Evolutionary conservation across 2,888 invertebrate species (phyloP), one percentile per base, ranked within the genome.

Genomic region (Lepidochrysops patricia): DNA sequence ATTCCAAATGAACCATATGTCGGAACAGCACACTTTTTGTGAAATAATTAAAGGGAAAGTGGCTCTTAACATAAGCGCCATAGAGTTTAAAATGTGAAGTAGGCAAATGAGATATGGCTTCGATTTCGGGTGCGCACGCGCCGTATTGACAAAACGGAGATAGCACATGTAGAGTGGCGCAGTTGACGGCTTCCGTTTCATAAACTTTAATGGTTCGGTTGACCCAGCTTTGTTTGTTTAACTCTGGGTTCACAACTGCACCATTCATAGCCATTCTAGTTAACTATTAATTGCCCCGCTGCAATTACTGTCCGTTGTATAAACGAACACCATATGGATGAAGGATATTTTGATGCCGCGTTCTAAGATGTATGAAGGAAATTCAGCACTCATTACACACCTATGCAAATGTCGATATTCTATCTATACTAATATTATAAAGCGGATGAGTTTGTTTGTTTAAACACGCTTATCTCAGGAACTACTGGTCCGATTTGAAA

Each of bases 161-260:
- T 74, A 74, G 70, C 71, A 75, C 80, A 84, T 84, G 85, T 79
- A 43, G 43, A 43, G 43, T 79, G 76, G 64, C 61, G 64, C 68
- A 68, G 76, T 77, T 77, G 80, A 78, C 80, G 72, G 86, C 87
- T 87, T 87, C 88, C 89, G 89, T 88, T 88, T 86, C 83, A 84
- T 82, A 83, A 86, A 85, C 68, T 87, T 89, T 88, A 85, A 88
- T 76, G 79, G 79, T 81, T 84, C 76, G 87, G 88, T 87, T 84
- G 86, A 86, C 88, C 87, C 87, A 81, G 81, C 87, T 85, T 81
- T 89, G 88, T 88, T 89, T 87, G 79, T 76, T 76, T 85, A 79
- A 80, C 70, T 72, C 50, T 76, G 70, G 75, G 74, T 77, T 77
- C 76, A 84, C 84, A 85, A 85, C 80, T 79, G 78, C 74, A 76